phyloP scores from a whole-genome alignment of 2,888 invertebrate genomes.

The Stictocephala bisonia region DNA sequence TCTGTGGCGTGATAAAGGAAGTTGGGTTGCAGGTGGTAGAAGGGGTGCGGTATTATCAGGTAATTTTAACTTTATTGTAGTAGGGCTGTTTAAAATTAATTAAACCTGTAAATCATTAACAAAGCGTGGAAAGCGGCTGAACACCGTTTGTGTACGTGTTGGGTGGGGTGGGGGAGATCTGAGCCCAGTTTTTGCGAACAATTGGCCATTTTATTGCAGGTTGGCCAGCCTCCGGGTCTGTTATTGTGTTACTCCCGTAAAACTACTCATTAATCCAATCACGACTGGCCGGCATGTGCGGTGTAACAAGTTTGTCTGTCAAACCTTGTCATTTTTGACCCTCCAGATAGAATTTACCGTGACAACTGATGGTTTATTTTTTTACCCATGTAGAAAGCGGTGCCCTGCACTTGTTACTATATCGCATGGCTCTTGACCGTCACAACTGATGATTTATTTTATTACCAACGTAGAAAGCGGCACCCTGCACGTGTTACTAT shows the following conservation, averaged over 20 bases:
- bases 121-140: neutral
- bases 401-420: no score
- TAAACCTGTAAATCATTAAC: conserved; percentile 46
- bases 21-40: neutral
- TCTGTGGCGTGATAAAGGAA: neutral
- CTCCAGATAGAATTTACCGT: neutral
- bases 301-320: conserved; percentile 38
- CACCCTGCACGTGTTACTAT: no score
- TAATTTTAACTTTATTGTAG: conserved; percentile 41
- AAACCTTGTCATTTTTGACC: conserved; percentile 31
- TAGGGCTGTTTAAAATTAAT: conserved; percentile 45
- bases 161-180: conserved; percentile 15
- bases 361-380: neutral
- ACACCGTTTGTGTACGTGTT: neutral
- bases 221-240: neutral
- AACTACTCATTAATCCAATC: conserved; percentile 39
- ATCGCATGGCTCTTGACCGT: no score
- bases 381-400: neutral
- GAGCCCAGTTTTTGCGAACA: conserved; percentile 22
- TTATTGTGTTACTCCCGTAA: conserved; percentile 23
- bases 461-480: no score
- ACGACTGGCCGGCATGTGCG: conserved; percentile 24
- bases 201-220: conserved; percentile 33
- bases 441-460: no score
- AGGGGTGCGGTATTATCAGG: conserved; percentile 3